Evolutionary conservation across 2,888 invertebrate species (phyloP).

Genomic region (Watsonalla cultraria): DNA sequence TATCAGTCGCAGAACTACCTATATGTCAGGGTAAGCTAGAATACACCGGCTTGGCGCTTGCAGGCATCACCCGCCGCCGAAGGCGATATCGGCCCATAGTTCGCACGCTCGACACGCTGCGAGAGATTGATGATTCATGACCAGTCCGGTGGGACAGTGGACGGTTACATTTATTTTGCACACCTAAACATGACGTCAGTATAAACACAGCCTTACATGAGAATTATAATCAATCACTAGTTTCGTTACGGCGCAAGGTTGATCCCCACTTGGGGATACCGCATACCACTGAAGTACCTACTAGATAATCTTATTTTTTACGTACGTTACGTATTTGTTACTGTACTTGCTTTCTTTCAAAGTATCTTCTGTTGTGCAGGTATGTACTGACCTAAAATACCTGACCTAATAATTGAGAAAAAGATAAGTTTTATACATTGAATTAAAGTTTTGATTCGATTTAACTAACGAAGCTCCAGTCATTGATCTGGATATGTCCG

Average conservation of each 20-base stretch:
- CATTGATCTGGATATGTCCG: slow-evolving; percentile 42
- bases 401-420: no score
- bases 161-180: slow-evolving; percentile 28
- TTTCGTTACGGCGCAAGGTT: slow-evolving; percentile 18
- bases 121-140: slow-evolving; percentile 24
- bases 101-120: slow-evolving; percentile 3
- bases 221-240: slow-evolving; percentile 33
- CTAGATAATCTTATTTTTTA: not conserved
- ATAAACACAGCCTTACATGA: slow-evolving; percentile 35
- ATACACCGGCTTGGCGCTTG: not conserved
- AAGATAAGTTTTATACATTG: no score
- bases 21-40: slow-evolving; percentile 16
- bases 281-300: slow-evolving; percentile 1
- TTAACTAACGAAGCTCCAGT: slow-evolving; percentile 13
- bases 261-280: not conserved
- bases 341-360: no score
- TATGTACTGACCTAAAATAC: no score
- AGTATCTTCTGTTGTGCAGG: no score
- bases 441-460: not conserved
- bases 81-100: not conserved
- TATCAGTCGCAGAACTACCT: slow-evolving; percentile 11
- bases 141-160: slow-evolving; percentile 24
- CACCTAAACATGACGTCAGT: slow-evolving; percentile 35
- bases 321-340: no score
- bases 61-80: not conserved